A percentile compares a stretch with the other conserved stretches of the same genome.
Conservation (phyloP, 1,140 invertebrate genomes). For the Penaeus indicus region DNA sequence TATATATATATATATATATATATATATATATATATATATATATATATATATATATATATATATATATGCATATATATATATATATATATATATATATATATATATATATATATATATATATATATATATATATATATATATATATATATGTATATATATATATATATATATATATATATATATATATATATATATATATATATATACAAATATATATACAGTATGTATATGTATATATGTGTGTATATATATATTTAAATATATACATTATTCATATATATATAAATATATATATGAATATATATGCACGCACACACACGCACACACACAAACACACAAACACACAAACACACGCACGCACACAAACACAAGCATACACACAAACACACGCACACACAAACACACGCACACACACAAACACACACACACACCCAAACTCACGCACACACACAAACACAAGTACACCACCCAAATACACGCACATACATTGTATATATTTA, state of each 20-base stretch:
- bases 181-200: slow-evolving; percentile 21
- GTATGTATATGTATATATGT: too few relatives aligned
- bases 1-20: slow-evolving; percentile 21
- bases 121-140: slow-evolving; percentile 40
- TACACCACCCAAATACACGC: too few relatives aligned
- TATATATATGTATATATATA: slow-evolving; percentile 38
- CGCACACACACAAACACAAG: background rate
- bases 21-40: slow-evolving; percentile 27
- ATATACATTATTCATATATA: too few relatives aligned
- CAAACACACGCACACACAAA: too few relatives aligned
- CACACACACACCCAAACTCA: background rate
- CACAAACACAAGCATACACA: too few relatives aligned
- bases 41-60: slow-evolving; percentile 30
- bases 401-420: background rate
- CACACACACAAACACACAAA: slow-evolving; percentile 22
- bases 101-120: slow-evolving; percentile 31
- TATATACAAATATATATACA: slow-evolving; percentile 24
- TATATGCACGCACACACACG: slow-evolving; percentile 17
- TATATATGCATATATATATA: slow-evolving; percentile 26
- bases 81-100: slow-evolving; percentile 1
- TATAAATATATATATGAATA: slow-evolving; percentile 38
- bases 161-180: slow-evolving; percentile 34
- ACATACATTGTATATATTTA: too few relatives aligned
- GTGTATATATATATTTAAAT: too few relatives aligned
- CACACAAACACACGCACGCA: background rate